phyloP scores from a whole-genome alignment of 2,797 vertebrate genomes.

The Lagorchestes hirsutus region DNA sequence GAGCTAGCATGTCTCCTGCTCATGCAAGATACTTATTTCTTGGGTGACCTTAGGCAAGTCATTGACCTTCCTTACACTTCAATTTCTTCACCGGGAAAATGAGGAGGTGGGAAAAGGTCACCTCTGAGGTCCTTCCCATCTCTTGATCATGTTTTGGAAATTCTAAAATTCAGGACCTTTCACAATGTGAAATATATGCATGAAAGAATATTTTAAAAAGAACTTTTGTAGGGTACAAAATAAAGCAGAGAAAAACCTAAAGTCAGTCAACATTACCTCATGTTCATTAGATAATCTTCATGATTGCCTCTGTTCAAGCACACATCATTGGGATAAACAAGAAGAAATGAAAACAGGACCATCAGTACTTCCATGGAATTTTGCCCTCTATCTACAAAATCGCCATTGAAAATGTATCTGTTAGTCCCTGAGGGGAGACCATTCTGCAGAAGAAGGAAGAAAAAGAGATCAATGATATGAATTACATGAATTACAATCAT shows the following conservation, averaged over 20 bases:
- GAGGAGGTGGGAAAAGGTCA: background rate
- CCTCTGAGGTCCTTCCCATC: background rate
- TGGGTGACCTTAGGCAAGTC: background rate
- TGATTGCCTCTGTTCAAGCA: slow-evolving; percentile 98
- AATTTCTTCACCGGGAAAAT: background rate
- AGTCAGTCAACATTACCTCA: slow-evolving; percentile 86
- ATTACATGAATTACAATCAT: background rate
- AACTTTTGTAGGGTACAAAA: slow-evolving; percentile 39
- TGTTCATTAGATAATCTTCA: slow-evolving; percentile 97
- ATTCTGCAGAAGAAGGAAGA: slow-evolving; percentile 88
- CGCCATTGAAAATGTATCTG: slow-evolving; percentile 96
- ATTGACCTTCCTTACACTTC: background rate
- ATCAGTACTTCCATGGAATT: slow-evolving; percentile 95
- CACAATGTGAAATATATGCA: slow-evolving; percentile 11
- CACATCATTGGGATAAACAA: slow-evolving; percentile 94
- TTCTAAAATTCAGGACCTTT: background rate
- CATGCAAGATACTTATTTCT: background rate
- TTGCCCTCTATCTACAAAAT: slow-evolving; percentile 97
- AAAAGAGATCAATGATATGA: background rate
- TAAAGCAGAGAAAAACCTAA: background rate
- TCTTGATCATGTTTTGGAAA: background rate
- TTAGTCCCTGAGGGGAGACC: slow-evolving; percentile 95
- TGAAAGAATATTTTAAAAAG: slow-evolving; percentile 32
- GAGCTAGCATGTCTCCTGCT: background rate
- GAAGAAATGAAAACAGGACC: slow-evolving; percentile 93